These are phyloP conservation scores for Hippocampus abdominalis DNA, from an alignment of 2,113 vertebrate genomes.

Conservation along the genomic window DNA sequence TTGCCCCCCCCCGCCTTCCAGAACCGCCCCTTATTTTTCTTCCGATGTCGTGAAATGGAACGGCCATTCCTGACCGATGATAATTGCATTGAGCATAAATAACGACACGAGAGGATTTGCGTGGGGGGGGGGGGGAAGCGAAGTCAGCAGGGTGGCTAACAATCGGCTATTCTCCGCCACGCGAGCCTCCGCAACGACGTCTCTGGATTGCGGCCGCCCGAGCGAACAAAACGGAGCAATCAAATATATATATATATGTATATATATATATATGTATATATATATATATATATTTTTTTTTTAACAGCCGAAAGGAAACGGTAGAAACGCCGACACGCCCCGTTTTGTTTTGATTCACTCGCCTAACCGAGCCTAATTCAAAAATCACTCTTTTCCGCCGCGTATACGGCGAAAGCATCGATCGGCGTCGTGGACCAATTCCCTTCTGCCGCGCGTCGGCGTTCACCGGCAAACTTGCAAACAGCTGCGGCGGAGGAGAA, in stretches of 20 bases:
- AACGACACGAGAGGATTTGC: slow-evolving; percentile 59
- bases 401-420: slow-evolving; percentile 57
- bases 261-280: too few relatives aligned
- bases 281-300: too few relatives aligned
- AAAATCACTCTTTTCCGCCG: slow-evolving; percentile 35
- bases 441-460: slow-evolving; percentile 54
- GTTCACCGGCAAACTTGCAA: slow-evolving; percentile 37
- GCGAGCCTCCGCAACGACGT: slow-evolving; percentile 33
- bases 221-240: slow-evolving; percentile 54
- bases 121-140: slow-evolving; percentile 59
- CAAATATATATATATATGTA: too few relatives aligned
- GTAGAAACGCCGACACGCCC: slow-evolving; percentile 3
- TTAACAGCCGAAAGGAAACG: slow-evolving; percentile 7
- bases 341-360: slow-evolving; percentile 33
- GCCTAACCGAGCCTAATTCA: slow-evolving; percentile 26
- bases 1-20: slow-evolving; percentile 1
- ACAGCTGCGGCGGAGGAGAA: slow-evolving; percentile 24
- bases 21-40: slow-evolving; percentile 19
- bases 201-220: slow-evolving; percentile 48
- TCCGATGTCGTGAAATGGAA: slow-evolving; percentile 38
- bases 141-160: slow-evolving; percentile 51
- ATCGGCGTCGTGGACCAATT: slow-evolving; percentile 48
- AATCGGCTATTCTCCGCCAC: slow-evolving; percentile 24
- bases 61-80: slow-evolving; percentile 55
- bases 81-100: slow-evolving; percentile 69